phyloP scores from a whole-genome alignment of 2,797 vertebrate species.

The Crypturellus tataupa region DNA sequence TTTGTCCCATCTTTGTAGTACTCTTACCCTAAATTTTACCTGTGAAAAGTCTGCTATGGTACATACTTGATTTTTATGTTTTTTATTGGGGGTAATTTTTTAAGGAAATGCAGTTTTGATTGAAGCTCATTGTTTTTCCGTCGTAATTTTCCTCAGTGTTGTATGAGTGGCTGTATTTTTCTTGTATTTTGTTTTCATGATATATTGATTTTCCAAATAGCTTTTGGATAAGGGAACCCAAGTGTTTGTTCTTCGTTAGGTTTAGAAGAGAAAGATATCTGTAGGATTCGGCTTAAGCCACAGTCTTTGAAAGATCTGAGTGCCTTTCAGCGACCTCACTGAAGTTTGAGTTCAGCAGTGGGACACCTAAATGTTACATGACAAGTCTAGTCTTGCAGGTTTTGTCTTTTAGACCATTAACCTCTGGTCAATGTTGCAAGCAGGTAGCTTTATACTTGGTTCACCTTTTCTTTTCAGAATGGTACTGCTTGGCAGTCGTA shows the following conservation, averaged over 20 bases:
- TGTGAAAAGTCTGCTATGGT: neutral
- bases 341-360: neutral
- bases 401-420: neutral
- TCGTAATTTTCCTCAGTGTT: rapidly evolving
- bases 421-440: neutral
- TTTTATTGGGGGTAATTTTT: neutral
- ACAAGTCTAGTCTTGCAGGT: neutral
- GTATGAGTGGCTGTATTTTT: neutral
- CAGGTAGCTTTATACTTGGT: neutral
- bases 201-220: neutral
- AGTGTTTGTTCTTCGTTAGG: neutral
- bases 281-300: neutral
- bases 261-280: neutral
- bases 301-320: neutral
- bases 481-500: neutral
- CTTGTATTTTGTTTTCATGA: neutral
- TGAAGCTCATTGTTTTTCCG: neutral
- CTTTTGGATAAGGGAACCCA: neutral
- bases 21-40: neutral
- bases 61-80: rapidly evolving
- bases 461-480: neutral
- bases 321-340: neutral
- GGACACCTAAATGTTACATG: neutral
- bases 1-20: neutral
- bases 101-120: neutral